Conservation (phyloP, 2,797 vertebrate species). For the Petrocephalus schoutedeni region DNA sequence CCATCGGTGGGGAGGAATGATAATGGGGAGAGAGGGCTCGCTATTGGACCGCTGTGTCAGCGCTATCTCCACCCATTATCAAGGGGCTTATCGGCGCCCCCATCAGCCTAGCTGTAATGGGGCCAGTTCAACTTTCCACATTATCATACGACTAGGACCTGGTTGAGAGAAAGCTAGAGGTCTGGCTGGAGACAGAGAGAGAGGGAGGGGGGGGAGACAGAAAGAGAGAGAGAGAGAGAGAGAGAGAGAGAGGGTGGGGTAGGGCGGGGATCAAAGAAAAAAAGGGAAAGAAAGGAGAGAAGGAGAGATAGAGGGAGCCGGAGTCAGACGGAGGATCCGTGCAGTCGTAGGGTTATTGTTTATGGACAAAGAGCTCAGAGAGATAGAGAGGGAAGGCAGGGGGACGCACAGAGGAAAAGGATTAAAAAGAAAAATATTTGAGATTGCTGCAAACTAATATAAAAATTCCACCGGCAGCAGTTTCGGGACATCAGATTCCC, state of each 20-base stretch:
- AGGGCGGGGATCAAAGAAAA: neutral
- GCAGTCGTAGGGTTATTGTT: slow-evolving; percentile 32
- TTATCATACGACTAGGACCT: slow-evolving; percentile 98
- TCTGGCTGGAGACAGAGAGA: slow-evolving; percentile 67
- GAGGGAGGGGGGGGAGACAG: slow-evolving; percentile 41
- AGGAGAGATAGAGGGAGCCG: slow-evolving; percentile 23
- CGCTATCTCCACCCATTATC: slow-evolving; percentile 97
- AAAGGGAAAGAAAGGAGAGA: slow-evolving; percentile 8
- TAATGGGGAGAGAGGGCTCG: slow-evolving; percentile 83
- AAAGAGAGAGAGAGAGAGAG: slow-evolving; percentile 36
- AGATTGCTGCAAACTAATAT: slow-evolving; percentile 22
- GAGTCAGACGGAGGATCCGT: slow-evolving; percentile 31
- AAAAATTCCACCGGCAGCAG: slow-evolving; percentile 24
- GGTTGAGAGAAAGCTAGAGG: slow-evolving; percentile 76
- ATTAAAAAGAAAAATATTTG: slow-evolving; percentile 17
- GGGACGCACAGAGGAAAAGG: slow-evolving; percentile 27
- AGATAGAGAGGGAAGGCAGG: slow-evolving; percentile 32
- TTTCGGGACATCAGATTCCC: slow-evolving; percentile 21
- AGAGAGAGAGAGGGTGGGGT: slow-evolving; percentile 34
- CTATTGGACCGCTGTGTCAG: slow-evolving; percentile 87
- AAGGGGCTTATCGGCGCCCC: slow-evolving; percentile 79
- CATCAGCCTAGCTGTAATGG: slow-evolving; percentile 97
- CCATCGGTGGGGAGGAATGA: slow-evolving; percentile 98
- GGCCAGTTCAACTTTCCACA: slow-evolving; percentile 99
- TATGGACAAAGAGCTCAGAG: slow-evolving; percentile 31